These are phyloP conservation scores for Phyllotis vaccarum DNA, from an alignment of 2,797 vertebrate genomes.

Conservation along the genomic window DNA sequence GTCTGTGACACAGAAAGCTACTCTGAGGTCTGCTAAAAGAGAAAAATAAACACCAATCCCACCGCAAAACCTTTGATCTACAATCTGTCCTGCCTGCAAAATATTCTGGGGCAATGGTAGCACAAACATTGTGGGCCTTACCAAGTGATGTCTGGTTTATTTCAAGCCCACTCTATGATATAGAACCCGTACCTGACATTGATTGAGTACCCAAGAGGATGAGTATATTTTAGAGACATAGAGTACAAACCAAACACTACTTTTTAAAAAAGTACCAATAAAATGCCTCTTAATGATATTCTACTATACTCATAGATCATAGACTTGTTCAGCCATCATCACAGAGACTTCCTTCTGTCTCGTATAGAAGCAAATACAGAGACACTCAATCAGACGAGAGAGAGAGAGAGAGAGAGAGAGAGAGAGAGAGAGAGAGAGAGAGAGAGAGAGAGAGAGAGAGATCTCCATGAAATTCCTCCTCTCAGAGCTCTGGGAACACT, in stretches of 20 bases:
- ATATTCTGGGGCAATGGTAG: not conserved
- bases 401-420: not conserved
- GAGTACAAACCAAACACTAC: not conserved
- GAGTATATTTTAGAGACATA: not conserved
- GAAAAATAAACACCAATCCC: not conserved
- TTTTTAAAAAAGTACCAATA: not conserved
- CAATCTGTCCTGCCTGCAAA: not conserved
- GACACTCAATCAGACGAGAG: not conserved
- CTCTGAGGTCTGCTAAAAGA: not conserved
- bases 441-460: not conserved
- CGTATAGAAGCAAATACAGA: not conserved
- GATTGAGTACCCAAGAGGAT: not conserved
- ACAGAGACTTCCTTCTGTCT: not conserved
- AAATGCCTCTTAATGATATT: not conserved
- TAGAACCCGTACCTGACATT: not conserved
- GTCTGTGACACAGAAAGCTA: not conserved
- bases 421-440: not conserved
- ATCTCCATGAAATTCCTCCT: not conserved
- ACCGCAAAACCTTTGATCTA: not conserved
- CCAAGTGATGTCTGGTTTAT: not conserved
- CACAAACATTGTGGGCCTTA: not conserved
- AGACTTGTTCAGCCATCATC: not conserved
- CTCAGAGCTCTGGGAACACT: not conserved
- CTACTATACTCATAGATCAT: not conserved
- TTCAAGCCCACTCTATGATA: not conserved